Base-by-base conservation (phyloP, 2,113 vertebrate genomes). In the Eulemur macaco region DNA sequence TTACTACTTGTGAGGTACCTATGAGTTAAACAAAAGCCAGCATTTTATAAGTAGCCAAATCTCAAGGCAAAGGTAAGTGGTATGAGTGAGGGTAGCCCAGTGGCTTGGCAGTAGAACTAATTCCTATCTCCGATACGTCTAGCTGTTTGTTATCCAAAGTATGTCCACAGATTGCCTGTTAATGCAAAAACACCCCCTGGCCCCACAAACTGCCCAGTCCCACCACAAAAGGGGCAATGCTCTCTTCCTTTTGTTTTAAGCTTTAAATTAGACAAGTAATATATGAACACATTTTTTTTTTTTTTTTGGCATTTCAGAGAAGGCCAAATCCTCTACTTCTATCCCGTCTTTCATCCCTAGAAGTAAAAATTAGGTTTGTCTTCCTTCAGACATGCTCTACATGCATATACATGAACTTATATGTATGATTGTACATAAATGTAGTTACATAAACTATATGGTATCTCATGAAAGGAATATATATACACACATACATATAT, bases 1-100 rank as follows among this genome's bases (percentile, higher is more conserved):
- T 95, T 92, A 73, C 77, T 91, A 86, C 34, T 45, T 74, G 10
- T 71, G 91, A 78, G 85, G 64, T 17, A 92, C 3, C 42, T 89
- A 37, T 21, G 39, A 89, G 29, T 85, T 86, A 71, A 92, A 60
- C 1, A 63, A 63, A 20, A 86, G 39, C 31, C 4, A 74, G 64
- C 6, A 27, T 91, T 89, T 96, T 91, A 12, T 10, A 69, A 60
- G 76, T 1, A 82, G 42, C 31, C 54, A 86, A 66, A 84, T 77
- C 13, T 4, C 7, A 91, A 69, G 66, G 34, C 3, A 8, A 20
- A 56, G 69, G 25, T 14, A 88, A 93, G 47, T 4, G 23, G 6
- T 7, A 13, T 3, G 5, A 58, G 29, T 15, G 14, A 74, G 37
- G 12, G 15, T 39, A 54, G 68, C 37, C 37, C 7, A 9, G 3